These are phyloP conservation scores for Oithona nana DNA, from an alignment of 2,888 invertebrate genomes.

Conservation along the genomic window DNA sequence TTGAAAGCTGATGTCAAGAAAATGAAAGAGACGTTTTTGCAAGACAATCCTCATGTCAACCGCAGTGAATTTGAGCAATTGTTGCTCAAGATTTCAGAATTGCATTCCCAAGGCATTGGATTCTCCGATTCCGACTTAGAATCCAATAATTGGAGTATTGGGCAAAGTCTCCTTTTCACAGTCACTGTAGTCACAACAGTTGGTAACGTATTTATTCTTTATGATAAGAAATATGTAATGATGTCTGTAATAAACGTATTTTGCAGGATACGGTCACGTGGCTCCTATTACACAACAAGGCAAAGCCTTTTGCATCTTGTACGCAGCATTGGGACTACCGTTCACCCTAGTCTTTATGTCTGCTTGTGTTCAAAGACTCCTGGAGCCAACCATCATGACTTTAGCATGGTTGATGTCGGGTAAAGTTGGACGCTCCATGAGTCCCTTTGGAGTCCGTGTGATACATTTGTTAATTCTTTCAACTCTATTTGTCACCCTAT, in stretches of 20 bases:
- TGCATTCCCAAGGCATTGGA: not conserved
- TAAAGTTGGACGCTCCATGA: not conserved
- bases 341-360: conserved; percentile 12
- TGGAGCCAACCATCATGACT: not conserved
- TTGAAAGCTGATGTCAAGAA: not conserved
- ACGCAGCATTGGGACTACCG: conserved; percentile 7
- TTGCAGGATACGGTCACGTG: conserved; percentile 16
- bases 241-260: no score
- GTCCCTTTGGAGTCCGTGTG: not conserved
- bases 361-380: not conserved
- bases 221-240: not conserved
- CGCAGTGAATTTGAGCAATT: conserved; percentile 1
- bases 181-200: conserved; percentile 14
- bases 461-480: not conserved
- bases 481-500: not conserved
- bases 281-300: not conserved
- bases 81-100: not conserved
- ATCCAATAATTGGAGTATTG: conserved; percentile 2
- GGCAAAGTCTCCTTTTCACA: conserved; percentile 13
- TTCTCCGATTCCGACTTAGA: not conserved
- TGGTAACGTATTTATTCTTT: not conserved
- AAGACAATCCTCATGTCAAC: not conserved
- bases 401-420: not conserved
- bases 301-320: conserved; percentile 1
- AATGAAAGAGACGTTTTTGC: not conserved